Percentiles rank a stretch among this genome's conserved stretches.
These are phyloP conservation scores for Trilocha varians DNA, from an alignment of 2,888 invertebrate genomes.

Conservation along the genomic window DNA sequence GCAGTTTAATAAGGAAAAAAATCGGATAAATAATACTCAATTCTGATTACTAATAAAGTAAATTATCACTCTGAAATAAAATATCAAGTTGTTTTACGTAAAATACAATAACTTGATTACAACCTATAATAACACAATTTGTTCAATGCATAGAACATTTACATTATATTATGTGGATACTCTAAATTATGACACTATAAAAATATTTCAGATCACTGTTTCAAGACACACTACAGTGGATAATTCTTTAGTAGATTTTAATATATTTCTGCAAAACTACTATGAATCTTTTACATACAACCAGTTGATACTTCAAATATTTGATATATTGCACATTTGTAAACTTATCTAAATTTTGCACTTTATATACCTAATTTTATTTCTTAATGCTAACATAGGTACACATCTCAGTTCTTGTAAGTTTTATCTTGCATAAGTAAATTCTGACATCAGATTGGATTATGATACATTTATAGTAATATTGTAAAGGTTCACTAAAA, in stretches of 20 bases:
- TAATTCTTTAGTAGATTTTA: neutral
- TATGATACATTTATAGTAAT: no score
- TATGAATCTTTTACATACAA: neutral
- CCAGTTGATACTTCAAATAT: slow-evolving; percentile 1
- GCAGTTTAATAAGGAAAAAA: slow-evolving; percentile 32
- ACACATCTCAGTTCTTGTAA: no score
- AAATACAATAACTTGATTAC: neutral
- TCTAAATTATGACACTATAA: neutral
- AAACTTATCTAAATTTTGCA: neutral
- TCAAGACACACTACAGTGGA: neutral
- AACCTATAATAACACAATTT: neutral
- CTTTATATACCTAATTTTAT: neutral
- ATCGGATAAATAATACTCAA: slow-evolving; percentile 14
- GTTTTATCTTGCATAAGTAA: no score
- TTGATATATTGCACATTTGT: slow-evolving; percentile 10
- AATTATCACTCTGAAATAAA: slow-evolving; percentile 4
- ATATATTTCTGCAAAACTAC: neutral
- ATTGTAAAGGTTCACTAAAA: no score
- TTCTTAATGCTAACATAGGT: no score
- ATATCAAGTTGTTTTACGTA: neutral
- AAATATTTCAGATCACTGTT: slow-evolving; percentile 1
- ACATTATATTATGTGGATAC: neutral
- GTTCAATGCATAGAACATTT: neutral
- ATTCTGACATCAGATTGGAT: no score
- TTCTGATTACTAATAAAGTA: slow-evolving; percentile 11